phyloP scores from a whole-genome alignment of 2,113 vertebrate species.

The Accipiter cooperii region DNA sequence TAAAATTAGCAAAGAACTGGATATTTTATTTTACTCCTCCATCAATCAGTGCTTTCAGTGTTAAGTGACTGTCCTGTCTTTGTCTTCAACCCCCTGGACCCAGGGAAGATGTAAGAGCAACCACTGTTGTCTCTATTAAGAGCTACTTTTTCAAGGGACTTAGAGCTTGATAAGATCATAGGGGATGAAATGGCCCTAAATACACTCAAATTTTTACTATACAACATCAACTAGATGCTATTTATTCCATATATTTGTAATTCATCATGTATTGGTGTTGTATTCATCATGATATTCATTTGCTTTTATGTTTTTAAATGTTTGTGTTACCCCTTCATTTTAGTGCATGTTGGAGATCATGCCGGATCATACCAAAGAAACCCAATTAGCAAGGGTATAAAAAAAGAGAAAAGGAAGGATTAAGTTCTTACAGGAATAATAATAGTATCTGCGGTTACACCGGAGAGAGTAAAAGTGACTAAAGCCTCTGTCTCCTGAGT shows the following conservation, averaged over 20 bases:
- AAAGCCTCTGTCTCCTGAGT: neutral
- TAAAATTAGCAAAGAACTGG: neutral
- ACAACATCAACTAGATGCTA: neutral
- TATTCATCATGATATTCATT: neutral
- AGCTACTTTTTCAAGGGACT: neutral
- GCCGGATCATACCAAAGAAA: neutral
- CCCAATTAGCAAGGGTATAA: neutral
- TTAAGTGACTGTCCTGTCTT: neutral
- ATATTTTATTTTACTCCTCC: neutral
- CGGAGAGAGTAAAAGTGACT: neutral
- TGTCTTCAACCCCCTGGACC: neutral
- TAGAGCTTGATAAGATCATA: neutral
- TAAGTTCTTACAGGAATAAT: conserved; percentile 21
- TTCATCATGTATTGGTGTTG: neutral
- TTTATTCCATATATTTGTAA: neutral
- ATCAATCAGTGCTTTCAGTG: neutral
- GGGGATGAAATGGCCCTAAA: neutral
- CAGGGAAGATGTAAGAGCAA: neutral
- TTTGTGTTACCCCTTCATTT: neutral
- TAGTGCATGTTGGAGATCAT: neutral
- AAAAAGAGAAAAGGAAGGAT: conserved; percentile 12
- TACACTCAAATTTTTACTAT: neutral
- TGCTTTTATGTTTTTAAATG: neutral
- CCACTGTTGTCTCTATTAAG: neutral
- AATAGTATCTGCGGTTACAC: neutral